Base-by-base conservation (phyloP, 2,113 vertebrate genomes). In the Electrona antarctica region DNA sequence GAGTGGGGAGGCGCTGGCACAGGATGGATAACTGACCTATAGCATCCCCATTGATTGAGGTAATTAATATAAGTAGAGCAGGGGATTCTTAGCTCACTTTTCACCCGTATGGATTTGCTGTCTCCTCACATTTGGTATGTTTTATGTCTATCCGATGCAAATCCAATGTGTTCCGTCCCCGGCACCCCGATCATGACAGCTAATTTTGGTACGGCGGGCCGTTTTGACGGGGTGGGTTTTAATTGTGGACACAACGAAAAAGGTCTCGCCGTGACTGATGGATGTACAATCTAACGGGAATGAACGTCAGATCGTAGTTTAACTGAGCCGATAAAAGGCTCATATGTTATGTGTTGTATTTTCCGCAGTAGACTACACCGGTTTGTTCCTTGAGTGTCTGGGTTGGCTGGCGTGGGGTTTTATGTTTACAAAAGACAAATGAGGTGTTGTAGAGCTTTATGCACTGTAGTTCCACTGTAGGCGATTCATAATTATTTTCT, bases 51-150 rank as follows among this genome's bases (percentile, higher is more conserved):
- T 89, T 89, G 90, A 92, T 89, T 89, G 87, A 91, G 87, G 88
- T 91, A 92, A 93, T 93, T 93, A 92, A 89, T 92, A 93, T 90
- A 90, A 91, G 90, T 90, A 89, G 85, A 91, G 87, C 80, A 81
- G 83, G 81, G 81, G 81, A 91, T 90, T 90, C 85, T 85, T 72
- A 83, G 85, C 88, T 90, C 91, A 90, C 91, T 90, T 92, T 89
- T 90, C 90, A 88, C 85, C 21, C 29, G 72, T 89, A 92, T 92
- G 83, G 89, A 91, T 92, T 92, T 87, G 79, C 90, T 91, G 89
- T 90, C 89, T 87, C 72, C 87, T 89, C 78, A 88, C 89, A 86
- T 89, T 90, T 89, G 86, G 83, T 80, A 77, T 90, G 88, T 89
- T 91, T 90, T 91, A 93, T 91, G 86, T 91, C 90, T 89, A 89